Evolutionary conservation across 2,797 vertebrate species (phyloP).

Genomic region (Parotocinclus haroldoi): DNA sequence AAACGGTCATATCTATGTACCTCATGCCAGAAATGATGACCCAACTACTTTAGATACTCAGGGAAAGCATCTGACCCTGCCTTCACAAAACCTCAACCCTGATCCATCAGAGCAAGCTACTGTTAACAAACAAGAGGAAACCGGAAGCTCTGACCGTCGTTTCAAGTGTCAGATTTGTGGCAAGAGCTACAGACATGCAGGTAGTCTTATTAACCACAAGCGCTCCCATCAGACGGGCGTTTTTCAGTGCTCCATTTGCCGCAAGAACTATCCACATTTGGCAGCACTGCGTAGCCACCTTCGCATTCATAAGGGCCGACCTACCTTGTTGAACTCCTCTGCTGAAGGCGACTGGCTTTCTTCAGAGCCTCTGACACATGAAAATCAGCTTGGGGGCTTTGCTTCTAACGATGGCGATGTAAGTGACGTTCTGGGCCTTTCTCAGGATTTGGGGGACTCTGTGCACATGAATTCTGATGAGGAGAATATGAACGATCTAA

Average conservation of each 20-base stretch:
- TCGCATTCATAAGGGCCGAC: slow-evolving; percentile 80
- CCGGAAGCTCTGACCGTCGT: slow-evolving; percentile 65
- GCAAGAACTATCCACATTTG: slow-evolving; percentile 81
- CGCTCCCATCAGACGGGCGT: slow-evolving; percentile 86
- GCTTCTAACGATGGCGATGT: slow-evolving; percentile 51
- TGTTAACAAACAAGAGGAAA: slow-evolving; percentile 53
- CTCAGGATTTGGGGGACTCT: slow-evolving; percentile 51
- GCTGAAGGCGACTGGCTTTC: slow-evolving; percentile 72
- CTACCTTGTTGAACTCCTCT: slow-evolving; percentile 54
- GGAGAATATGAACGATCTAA: slow-evolving; percentile 37
- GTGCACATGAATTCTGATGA: slow-evolving; percentile 44
- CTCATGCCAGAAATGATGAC: slow-evolving; percentile 61
- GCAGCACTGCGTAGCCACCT: slow-evolving; percentile 86
- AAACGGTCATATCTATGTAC: slow-evolving; percentile 66
- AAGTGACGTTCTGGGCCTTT: slow-evolving; percentile 42
- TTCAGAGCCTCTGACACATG: slow-evolving; percentile 67
- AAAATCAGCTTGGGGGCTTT: slow-evolving; percentile 62
- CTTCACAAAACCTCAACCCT: slow-evolving; percentile 48
- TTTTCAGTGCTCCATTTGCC: slow-evolving; percentile 84
- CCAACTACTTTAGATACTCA: slow-evolving; percentile 58
- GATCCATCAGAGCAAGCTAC: slow-evolving; percentile 44
- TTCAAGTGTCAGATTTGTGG: slow-evolving; percentile 82
- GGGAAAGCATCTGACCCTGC: slow-evolving; percentile 56
- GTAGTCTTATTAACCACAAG: slow-evolving; percentile 89
- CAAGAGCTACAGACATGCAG: slow-evolving; percentile 87